Evolutionary conservation across 2,888 invertebrate species (phyloP).

Genomic region (Prionchulus punctatus): DNA sequence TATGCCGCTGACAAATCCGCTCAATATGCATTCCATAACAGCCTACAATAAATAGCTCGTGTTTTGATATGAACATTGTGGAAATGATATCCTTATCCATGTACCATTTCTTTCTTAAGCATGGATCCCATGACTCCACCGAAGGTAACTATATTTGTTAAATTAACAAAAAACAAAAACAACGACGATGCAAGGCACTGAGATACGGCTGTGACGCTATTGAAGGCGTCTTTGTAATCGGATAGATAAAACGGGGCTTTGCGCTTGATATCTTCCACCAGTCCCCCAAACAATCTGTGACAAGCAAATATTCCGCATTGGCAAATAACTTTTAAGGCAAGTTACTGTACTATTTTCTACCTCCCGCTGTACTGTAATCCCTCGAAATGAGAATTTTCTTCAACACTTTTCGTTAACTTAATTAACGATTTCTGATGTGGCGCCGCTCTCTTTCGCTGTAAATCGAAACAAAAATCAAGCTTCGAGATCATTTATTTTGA

Average conservation of each 20-base stretch:
- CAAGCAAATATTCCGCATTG: background rate
- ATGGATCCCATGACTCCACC: conserved; percentile 69
- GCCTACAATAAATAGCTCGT: conserved; percentile 19
- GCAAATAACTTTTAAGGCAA: background rate
- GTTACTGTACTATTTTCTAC: background rate
- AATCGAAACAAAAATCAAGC: too few species aligned
- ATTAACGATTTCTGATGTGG: too few species aligned
- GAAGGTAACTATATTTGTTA: conserved; percentile 88
- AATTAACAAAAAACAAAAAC: conserved; percentile 81
- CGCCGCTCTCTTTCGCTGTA: too few species aligned
- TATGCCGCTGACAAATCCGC: conserved; percentile 42
- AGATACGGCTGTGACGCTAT: conserved; percentile 40
- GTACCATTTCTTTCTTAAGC: conserved; percentile 2
- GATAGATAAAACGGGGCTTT: conserved; percentile 61
- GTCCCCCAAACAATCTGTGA: conserved; percentile 61
- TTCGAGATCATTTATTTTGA: too few species aligned
- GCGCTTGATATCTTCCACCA: conserved; percentile 70
- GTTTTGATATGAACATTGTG: background rate
- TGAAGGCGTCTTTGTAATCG: conserved; percentile 70
- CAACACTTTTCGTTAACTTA: background rate
- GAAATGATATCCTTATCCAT: background rate
- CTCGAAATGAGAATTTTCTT: background rate
- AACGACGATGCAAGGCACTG: conserved; percentile 87
- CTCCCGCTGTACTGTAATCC: background rate
- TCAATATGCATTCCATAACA: conserved; percentile 58